Evolutionary conservation across 2,888 invertebrate species (phyloP), one percentile per base, ranked within the genome.

Genomic region (Leistus spinibarbis): DNA sequence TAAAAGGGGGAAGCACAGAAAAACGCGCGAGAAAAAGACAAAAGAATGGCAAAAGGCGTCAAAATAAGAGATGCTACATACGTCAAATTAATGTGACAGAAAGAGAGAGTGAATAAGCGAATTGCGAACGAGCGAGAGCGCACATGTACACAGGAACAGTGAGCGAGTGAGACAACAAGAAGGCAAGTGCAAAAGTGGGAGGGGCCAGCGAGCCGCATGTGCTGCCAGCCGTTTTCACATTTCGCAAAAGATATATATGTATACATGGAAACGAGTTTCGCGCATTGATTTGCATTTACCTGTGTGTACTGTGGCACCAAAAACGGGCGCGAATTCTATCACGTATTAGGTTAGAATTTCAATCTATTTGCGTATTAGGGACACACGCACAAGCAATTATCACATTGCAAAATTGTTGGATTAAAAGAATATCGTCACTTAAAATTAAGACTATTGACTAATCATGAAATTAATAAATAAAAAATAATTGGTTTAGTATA

Each of bases 31-130:
- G 73, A 73, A 72, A 72, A 73, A 73, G 73, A 73, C 73, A 73
- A 73, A 73, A 73, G 73, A 67, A 73, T 73, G 67, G 73, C 73
- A 73, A 73, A 73, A 73, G 73, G 73, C 73, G 73, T 73, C 73
- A 73, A 73, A 73, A 73, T 67, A 73, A 73, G 73, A 73, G 73
- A 73, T 62, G 73, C 73, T 73, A 73, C 67, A 73, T 73, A 73
- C 73, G 73, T 73, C 73, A 73, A 73, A 73, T 73, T 67, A 73
- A 73, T 73, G 73, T 73, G 73, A 67, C 67, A 73, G 73, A 73
- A 73, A 67, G 73, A 73, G 73, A 73, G 73, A 73, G 67, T 67
- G 73, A 67, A 73, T 67, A 56, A 20, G 57, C 67, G 73, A 67
- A 73, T 67, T 73, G 67, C 60, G 16, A 65, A 24, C 40, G 53